These are phyloP conservation scores for Metallyticus violacea DNA, from an alignment of 2,888 invertebrate species.

Conservation along the genomic window DNA sequence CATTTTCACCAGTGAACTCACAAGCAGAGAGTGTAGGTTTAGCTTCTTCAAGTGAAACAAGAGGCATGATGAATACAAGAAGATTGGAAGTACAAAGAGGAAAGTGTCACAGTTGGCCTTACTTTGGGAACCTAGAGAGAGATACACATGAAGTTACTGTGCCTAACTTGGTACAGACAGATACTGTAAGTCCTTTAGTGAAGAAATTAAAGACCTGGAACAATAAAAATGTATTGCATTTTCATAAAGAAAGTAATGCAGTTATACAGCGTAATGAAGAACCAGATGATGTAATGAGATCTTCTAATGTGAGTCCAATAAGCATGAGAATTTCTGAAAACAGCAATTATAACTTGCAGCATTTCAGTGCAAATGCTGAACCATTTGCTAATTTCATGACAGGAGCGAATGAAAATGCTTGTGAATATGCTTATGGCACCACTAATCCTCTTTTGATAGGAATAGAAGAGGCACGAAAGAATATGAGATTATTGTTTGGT, in stretches of 20 bases:
- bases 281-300: neutral
- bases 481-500: neutral
- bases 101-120: neutral
- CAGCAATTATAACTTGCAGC: no score
- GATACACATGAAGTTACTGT: neutral
- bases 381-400: neutral
- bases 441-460: neutral
- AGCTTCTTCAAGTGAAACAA: neutral
- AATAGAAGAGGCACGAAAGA: neutral
- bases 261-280: neutral
- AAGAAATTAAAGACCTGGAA: neutral
- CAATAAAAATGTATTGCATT: neutral
- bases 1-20: neutral
- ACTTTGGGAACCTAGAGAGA: neutral
- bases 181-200: neutral
- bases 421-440: neutral
- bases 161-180: neutral
- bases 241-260: neutral
- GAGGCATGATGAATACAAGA: neutral
- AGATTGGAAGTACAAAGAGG: neutral
- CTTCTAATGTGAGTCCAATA: neutral
- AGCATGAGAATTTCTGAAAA: neutral
- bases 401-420: neutral
- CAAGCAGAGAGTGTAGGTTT: neutral
- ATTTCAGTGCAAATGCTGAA: neutral